A percentile compares a stretch with the other conserved stretches of the same genome.
Conservation (phyloP, 2,797 vertebrate genomes). For the Hippocampus kuda region DNA sequence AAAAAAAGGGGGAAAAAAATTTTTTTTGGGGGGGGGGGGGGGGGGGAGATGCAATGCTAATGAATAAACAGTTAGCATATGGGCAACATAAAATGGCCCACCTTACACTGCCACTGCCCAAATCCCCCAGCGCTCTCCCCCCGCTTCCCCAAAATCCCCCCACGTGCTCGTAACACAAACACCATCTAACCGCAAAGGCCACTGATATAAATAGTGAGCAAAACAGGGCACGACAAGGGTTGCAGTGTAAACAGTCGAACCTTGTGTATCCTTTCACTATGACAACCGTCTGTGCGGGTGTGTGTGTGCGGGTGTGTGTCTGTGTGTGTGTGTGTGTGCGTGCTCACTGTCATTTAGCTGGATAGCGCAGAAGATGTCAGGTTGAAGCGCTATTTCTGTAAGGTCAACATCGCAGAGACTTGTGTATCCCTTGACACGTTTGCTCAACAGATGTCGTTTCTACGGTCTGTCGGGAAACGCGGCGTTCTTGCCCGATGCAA, state of each 20-base stretch:
- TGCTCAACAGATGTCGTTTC: background rate
- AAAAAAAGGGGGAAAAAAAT: too few species aligned
- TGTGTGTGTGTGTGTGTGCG: too few species aligned
- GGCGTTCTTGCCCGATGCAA: background rate
- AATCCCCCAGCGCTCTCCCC: constrained; percentile 12
- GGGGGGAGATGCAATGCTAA: too few species aligned
- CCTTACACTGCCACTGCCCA: constrained; percentile 31
- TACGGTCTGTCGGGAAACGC: background rate
- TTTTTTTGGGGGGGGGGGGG: too few species aligned
- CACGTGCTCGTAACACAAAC: constrained; percentile 35
- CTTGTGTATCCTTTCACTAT: constrained; percentile 30
- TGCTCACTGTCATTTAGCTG: background rate
- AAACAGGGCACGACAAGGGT: constrained; percentile 49
- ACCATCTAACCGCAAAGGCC: constrained; percentile 63
- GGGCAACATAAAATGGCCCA: constrained; percentile 21
- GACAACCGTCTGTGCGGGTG: background rate
- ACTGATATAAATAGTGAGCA: constrained; percentile 66
- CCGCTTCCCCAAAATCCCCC: background rate
- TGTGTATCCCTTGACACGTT: background rate
- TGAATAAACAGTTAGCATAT: background rate
- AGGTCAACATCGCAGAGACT: background rate
- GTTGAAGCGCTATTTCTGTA: background rate
- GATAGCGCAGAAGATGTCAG: background rate
- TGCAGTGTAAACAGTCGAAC: constrained; percentile 31
- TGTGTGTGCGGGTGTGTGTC: background rate